Base-by-base conservation (phyloP, 2,888 invertebrate species). In the Apodemia zela region DNA sequence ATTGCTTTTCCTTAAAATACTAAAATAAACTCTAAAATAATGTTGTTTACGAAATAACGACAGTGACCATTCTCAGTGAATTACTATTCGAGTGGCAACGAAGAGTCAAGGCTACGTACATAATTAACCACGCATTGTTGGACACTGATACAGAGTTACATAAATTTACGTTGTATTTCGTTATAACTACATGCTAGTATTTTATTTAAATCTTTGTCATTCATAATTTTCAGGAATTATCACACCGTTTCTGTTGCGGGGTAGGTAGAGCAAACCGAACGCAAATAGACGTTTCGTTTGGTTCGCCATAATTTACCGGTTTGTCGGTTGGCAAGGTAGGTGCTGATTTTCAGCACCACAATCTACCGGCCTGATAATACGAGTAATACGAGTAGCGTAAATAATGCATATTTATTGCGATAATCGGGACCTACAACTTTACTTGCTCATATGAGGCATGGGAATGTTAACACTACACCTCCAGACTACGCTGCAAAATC, bases 71-170 rank as follows among this genome's bases (percentile, higher is more conserved):
- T 47, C 45, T 47, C 8, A 47, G 45, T 47, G 45, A 47, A 47
- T 47, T 47, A 35, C 54, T 18, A 47, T 61, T 38, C 17, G 18
- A 29, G 54, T 57, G 17, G 57, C 51, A 6, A 54, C 42, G 25
- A 57, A 7, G 45, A 57, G 62, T 57, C 57, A 62, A 62, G 62
- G 62, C 13, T 62, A 42, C 42, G 17, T 25, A 21, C 54, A 25
- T 57, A 62, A 62, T 62, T 18, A 47, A 25, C 45, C 21, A 47
- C 45, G 51, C 61, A 38, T 61, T 54, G 54, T 61, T 61, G n/a
- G 35, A 8, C 35, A n/a, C 51, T 17, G 60, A 29, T 33, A 29
- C 29, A 61, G 51, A 5, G 18, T 33, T 47, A 60, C 42, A 33
- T 60, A 61, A 61, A 61, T 25, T 15, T 15, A 25, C 8, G 29